These are phyloP conservation scores for Semotilus atromaculatus DNA, from an alignment of 2,797 vertebrate genomes.

Conservation along the genomic window DNA sequence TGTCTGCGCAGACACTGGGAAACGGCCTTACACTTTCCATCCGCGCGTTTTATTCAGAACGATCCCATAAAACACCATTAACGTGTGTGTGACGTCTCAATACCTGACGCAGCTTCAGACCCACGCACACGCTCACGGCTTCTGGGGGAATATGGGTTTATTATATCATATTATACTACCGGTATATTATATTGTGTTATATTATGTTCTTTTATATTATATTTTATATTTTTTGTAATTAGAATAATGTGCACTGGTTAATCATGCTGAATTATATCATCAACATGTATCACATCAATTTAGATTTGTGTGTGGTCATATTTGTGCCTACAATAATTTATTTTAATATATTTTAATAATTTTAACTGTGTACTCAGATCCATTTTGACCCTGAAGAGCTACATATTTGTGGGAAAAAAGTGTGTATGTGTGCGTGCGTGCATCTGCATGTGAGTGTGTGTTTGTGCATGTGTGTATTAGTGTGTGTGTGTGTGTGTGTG, in stretches of 20 bases:
- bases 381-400: too few relatives aligned
- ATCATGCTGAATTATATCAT: background rate
- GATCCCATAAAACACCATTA: constrained; percentile 8
- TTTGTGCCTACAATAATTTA: background rate
- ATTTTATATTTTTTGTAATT: background rate
- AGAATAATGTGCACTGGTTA: background rate
- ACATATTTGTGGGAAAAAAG: too few relatives aligned
- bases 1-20: background rate
- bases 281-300: background rate
- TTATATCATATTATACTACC: too few relatives aligned
- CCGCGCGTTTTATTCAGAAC: background rate
- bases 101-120: background rate
- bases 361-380: too few relatives aligned
- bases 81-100: background rate
- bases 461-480: too few relatives aligned
- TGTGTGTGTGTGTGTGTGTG: too few relatives aligned
- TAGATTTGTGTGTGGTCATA: background rate
- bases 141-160: background rate
- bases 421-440: too few relatives aligned
- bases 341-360: background rate
- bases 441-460: too few relatives aligned
- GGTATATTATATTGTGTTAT: too few relatives aligned
- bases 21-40: background rate
- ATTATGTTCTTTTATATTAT: background rate
- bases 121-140: background rate